Conservation (phyloP, 2,888 invertebrate species). For the Campaea margaritaria region DNA sequence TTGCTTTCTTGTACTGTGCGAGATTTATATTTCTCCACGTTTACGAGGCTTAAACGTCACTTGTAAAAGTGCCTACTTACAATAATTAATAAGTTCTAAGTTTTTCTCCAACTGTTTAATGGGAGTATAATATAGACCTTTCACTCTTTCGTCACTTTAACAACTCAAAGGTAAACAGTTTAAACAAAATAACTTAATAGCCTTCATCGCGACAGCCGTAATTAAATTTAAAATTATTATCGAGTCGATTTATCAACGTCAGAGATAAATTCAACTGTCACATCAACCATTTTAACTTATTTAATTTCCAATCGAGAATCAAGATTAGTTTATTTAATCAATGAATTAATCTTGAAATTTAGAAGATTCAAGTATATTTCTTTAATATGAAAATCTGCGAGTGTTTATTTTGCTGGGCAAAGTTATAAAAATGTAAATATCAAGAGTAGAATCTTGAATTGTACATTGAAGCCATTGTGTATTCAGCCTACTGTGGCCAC, state of each 20-base stretch:
- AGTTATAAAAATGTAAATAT: slow-evolving; percentile 12
- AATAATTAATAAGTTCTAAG: too few relatives aligned
- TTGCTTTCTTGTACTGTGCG: too few relatives aligned
- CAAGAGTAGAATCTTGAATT: not conserved
- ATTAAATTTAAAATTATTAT: too few relatives aligned
- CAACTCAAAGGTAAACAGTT: too few relatives aligned
- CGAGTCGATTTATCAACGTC: not conserved
- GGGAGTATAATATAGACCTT: too few relatives aligned
- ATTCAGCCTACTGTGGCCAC: slow-evolving; percentile 7
- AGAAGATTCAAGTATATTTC: not conserved
- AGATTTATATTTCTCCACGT: too few relatives aligned
- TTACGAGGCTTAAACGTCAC: too few relatives aligned
- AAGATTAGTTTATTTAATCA: not conserved
- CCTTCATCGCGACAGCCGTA: too few relatives aligned
- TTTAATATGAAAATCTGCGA: not conserved
- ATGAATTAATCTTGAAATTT: not conserved
- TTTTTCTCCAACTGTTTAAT: too few relatives aligned
- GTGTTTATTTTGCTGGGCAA: slow-evolving; percentile 8
- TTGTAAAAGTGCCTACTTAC: too few relatives aligned
- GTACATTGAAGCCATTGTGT: not conserved
- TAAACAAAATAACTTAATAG: too few relatives aligned
- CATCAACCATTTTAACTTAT: not conserved
- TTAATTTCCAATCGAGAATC: not conserved
- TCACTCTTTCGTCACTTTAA: too few relatives aligned
- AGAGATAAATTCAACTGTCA: not conserved